phyloP scores from a whole-genome alignment of 2,888 invertebrate genomes.

The Melolontha melolontha region DNA sequence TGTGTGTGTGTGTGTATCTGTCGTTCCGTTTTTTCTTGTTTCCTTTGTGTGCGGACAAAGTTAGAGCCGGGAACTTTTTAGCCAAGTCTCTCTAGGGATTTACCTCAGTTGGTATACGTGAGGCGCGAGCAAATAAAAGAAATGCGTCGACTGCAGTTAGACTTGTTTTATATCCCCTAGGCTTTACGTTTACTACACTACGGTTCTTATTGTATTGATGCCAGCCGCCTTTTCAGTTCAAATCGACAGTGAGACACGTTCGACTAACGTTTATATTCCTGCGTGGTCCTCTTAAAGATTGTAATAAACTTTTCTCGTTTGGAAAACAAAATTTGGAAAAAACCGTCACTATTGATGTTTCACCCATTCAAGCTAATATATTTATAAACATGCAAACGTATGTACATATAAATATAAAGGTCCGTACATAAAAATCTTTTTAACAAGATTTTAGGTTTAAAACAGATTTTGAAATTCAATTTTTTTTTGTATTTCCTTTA shows the following conservation, averaged over 20 bases:
- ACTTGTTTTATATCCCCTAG: constrained; percentile 49
- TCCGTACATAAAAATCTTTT: too few species aligned
- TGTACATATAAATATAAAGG: too few species aligned
- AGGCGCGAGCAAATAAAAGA: constrained; percentile 61
- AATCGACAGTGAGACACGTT: constrained; percentile 43
- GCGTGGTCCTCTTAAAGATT: constrained; percentile 5
- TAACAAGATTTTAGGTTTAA: too few species aligned
- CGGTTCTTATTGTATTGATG: constrained; percentile 52
- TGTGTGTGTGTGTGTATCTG: constrained; percentile 38
- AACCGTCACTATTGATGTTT: not conserved
- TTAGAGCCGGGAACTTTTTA: constrained; percentile 62
- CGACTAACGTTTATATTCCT: not conserved
- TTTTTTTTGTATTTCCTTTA: too few species aligned
- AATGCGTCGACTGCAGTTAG: constrained; percentile 53
- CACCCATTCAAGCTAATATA: too few species aligned
- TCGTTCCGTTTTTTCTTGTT: constrained; percentile 52
- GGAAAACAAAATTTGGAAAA: constrained; percentile 9
- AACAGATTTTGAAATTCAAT: too few species aligned
- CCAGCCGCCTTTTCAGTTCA: constrained; percentile 47
- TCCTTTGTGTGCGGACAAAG: constrained; percentile 60
- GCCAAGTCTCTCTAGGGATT: constrained; percentile 59
- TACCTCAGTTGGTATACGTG: constrained; percentile 59
- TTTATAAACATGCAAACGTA: too few species aligned
- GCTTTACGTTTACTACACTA: constrained; percentile 44
- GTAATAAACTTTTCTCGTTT: constrained; percentile 15